A percentile compares a stretch with the other conserved stretches of the same genome.
These are phyloP conservation scores for Tyrannus savana DNA, from an alignment of 2,113 vertebrate genomes.

Conservation along the genomic window DNA sequence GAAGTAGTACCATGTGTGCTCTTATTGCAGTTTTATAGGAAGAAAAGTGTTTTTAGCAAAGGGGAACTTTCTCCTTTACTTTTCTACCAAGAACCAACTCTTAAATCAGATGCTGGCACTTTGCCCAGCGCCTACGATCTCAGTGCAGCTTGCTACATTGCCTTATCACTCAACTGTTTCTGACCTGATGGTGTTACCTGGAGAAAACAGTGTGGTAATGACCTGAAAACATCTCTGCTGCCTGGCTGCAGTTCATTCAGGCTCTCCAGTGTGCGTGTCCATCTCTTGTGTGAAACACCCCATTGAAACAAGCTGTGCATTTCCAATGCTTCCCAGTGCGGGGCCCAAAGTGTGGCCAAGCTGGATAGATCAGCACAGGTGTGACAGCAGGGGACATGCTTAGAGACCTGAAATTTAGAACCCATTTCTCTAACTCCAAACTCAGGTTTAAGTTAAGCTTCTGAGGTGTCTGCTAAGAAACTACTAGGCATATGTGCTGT, in stretches of 20 bases:
- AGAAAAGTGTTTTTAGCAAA: neutral
- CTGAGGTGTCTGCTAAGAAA: neutral
- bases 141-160: neutral
- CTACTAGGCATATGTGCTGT: neutral
- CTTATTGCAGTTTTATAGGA: neutral
- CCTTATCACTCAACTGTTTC: neutral
- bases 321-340: neutral
- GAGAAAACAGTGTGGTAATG: neutral
- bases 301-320: neutral
- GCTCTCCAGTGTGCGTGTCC: neutral
- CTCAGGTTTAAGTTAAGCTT: neutral
- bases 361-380: neutral
- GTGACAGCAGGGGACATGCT: fast-evolving
- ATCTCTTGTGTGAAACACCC: neutral
- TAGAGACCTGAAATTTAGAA: neutral
- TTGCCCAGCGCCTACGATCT: fast-evolving
- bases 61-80: neutral
- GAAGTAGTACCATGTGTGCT: neutral
- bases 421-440: neutral
- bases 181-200: neutral
- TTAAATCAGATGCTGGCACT: neutral
- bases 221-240: neutral
- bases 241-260: neutral
- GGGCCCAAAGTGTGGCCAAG: neutral
- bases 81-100: neutral